Evolutionary conservation across 2,113 vertebrate species (phyloP).

Genomic region (Sander lucioperca): DNA sequence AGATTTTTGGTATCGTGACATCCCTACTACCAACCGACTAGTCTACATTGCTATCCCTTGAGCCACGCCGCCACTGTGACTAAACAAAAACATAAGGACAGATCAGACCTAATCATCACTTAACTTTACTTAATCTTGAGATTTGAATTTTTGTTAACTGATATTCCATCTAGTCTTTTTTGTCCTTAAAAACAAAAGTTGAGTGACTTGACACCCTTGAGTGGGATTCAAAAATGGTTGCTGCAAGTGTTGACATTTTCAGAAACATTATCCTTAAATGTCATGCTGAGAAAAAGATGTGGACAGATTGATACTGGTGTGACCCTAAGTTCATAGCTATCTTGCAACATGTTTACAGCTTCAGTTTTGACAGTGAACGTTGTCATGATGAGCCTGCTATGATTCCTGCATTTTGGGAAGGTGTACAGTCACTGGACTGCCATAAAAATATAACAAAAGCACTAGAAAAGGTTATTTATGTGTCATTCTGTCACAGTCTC

Average conservation of each 20-base stretch:
- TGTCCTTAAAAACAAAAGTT: too few relatives aligned
- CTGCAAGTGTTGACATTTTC: background rate
- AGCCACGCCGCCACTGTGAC: too few relatives aligned
- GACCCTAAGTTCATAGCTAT: background rate
- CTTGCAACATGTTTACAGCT: background rate
- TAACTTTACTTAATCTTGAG: too few relatives aligned
- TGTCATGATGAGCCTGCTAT: background rate
- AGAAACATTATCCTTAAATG: background rate
- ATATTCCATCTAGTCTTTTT: too few relatives aligned
- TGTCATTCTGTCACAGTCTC: background rate
- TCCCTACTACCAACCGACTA: too few relatives aligned
- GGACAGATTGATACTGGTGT: background rate
- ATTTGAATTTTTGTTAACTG: too few relatives aligned
- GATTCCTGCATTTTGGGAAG: background rate
- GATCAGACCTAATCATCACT: too few relatives aligned
- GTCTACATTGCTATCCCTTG: too few relatives aligned
- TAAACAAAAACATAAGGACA: too few relatives aligned
- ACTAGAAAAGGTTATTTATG: background rate
- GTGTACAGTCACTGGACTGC: background rate
- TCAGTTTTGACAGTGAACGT: background rate
- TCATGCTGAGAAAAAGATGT: background rate
- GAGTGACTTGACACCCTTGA: background rate
- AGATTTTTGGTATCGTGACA: too few relatives aligned
- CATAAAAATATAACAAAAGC: background rate
- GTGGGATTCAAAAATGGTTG: background rate